These are phyloP conservation scores for Trachelus troglodyta DNA, from an alignment of 2,888 invertebrate species.

Conservation along the genomic window DNA sequence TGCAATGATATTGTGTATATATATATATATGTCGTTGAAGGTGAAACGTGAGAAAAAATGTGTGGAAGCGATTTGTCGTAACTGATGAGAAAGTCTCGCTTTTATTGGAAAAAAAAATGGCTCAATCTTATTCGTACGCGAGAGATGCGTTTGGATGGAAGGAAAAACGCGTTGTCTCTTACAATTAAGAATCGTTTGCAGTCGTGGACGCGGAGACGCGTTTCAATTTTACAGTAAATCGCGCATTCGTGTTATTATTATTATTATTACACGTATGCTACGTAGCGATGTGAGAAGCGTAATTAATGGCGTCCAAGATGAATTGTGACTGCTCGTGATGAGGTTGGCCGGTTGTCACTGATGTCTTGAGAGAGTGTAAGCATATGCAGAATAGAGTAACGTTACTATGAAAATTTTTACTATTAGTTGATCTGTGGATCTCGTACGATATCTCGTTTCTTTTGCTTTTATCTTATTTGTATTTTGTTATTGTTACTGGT, in stretches of 20 bases:
- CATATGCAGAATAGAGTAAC: conserved; percentile 29
- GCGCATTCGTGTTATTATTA: not conserved
- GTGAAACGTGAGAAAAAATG: not conserved
- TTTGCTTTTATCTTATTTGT: conserved; percentile 26
- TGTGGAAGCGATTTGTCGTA: not conserved
- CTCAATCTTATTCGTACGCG: not conserved
- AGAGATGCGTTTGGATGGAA: not conserved
- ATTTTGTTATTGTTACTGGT: conserved; percentile 10
- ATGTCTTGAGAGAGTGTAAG: conserved; percentile 31
- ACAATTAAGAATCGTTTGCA: not conserved
- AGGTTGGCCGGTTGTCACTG: conserved; percentile 5
- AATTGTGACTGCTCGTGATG: not conserved
- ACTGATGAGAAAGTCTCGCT: not conserved
- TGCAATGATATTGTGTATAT: not conserved
- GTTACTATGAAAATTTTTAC: conserved; percentile 18
- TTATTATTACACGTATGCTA: not conserved
- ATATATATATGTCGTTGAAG: not conserved
- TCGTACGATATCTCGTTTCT: not conserved
- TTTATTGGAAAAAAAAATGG: not conserved
- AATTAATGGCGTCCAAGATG: conserved; percentile 26
- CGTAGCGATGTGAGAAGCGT: conserved; percentile 32
- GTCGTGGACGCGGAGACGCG: not conserved
- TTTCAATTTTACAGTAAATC: not conserved
- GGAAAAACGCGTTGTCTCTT: not conserved
- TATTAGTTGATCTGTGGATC: conserved; percentile 8